phyloP scores from a whole-genome alignment of 2,888 invertebrate species.

The Myathropa florea region DNA sequence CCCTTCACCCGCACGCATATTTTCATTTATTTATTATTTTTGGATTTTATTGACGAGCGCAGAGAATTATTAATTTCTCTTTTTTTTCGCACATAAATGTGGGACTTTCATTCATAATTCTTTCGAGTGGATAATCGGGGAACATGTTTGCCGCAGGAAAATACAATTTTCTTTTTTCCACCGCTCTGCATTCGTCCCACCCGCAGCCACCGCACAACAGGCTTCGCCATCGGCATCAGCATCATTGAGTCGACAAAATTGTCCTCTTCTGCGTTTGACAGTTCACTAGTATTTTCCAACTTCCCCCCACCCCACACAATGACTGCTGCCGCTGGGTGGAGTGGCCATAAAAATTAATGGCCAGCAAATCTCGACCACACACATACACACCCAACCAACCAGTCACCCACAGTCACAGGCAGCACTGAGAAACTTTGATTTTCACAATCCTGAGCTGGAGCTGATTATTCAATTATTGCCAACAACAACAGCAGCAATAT shows the following conservation, averaged over 20 bases:
- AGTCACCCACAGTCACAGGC: background rate
- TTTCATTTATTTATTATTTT: background rate
- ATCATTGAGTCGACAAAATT: constrained; percentile 14
- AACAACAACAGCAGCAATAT: constrained; percentile 13
- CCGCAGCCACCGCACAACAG: background rate
- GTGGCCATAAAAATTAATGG: constrained; percentile 59
- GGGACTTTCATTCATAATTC: constrained; percentile 62
- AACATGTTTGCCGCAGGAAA: constrained; percentile 65
- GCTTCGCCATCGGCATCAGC: background rate
- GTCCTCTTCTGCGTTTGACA: constrained; percentile 56
- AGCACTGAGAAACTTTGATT: constrained; percentile 38
- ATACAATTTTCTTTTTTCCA: constrained; percentile 42
- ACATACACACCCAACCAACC: background rate
- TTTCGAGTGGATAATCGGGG: constrained; percentile 60
- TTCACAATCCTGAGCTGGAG: constrained; percentile 10
- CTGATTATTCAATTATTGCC: constrained; percentile 62
- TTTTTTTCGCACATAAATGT: constrained; percentile 23
- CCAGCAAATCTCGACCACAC: constrained; percentile 40
- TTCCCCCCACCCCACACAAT: background rate
- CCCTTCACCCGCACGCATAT: background rate
- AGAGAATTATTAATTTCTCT: constrained; percentile 21
- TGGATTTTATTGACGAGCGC: constrained; percentile 37
- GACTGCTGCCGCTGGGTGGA: constrained; percentile 1
- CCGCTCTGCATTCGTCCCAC: background rate
- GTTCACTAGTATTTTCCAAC: constrained; percentile 27